Evolutionary conservation across 2,113 vertebrate species (phyloP).

Genomic region (Lasiurus cinereus): DNA sequence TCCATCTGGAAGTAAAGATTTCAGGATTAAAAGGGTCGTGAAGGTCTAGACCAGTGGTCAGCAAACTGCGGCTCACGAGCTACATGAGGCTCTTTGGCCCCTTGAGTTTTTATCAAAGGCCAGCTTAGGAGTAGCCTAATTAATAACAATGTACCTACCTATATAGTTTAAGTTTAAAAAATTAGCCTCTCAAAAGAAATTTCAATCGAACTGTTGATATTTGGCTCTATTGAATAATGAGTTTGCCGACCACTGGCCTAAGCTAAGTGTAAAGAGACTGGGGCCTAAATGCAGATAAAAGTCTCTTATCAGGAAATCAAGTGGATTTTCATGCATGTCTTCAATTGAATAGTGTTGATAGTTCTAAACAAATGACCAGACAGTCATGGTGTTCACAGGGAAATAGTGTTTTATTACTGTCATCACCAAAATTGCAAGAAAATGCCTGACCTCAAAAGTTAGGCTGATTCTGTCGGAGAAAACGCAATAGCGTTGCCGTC

Average conservation of each 20-base stretch:
- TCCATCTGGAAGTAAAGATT: constrained; percentile 33
- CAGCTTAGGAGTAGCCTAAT: no score
- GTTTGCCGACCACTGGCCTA: neutral
- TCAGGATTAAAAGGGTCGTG: neutral
- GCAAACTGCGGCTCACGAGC: no score
- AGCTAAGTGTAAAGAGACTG: neutral
- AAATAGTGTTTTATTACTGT: neutral
- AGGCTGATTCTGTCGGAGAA: constrained; percentile 3
- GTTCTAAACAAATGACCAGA: neutral
- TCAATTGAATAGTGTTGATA: neutral
- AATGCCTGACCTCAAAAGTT: neutral
- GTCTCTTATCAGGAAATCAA: neutral
- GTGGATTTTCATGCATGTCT: neutral
- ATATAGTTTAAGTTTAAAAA: no score
- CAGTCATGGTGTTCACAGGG: neutral
- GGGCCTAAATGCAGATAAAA: neutral
- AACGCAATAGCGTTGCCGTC: neutral
- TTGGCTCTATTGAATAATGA: no score
- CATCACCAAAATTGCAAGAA: neutral
- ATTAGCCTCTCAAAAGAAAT: no score
- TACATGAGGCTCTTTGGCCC: no score
- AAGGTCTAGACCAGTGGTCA: neutral
- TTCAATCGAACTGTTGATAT: no score
- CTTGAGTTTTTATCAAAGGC: no score
- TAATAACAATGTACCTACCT: no score